phyloP scores from a whole-genome alignment of 2,888 invertebrate species.

The Drosophila borealis region DNA sequence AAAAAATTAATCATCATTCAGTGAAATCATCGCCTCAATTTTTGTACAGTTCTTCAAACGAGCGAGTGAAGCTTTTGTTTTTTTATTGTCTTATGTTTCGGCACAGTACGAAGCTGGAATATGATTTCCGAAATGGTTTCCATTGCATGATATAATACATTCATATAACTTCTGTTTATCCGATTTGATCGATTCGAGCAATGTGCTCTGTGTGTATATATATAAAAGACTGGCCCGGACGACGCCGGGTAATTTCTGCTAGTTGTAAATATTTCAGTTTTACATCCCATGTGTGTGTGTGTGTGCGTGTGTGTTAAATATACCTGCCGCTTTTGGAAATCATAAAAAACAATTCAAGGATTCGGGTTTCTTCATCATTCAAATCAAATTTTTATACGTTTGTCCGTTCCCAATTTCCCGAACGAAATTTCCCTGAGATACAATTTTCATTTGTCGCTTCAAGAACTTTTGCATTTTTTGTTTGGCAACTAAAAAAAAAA shows the following conservation, averaged over 20 bases:
- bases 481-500: constrained; percentile 7
- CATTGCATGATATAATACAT: constrained; percentile 38
- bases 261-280: no score
- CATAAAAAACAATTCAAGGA: constrained; percentile 31
- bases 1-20: constrained; percentile 54
- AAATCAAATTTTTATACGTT: constrained; percentile 50
- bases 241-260: no score
- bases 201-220: neutral
- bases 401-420: constrained; percentile 53
- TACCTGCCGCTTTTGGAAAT: constrained; percentile 39
- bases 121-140: constrained; percentile 57
- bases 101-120: constrained; percentile 45
- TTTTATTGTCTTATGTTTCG: constrained; percentile 31
- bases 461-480: constrained; percentile 29
- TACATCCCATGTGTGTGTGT: no score
- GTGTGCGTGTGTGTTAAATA: no score
- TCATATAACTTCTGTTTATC: constrained; percentile 6
- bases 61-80: constrained; percentile 49
- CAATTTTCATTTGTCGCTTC: constrained; percentile 37
- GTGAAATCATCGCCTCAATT: constrained; percentile 52
- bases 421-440: constrained; percentile 32
- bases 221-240: neutral
- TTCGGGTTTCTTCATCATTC: constrained; percentile 33
- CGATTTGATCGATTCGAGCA: constrained; percentile 14
- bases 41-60: constrained; percentile 69